phyloP scores from a whole-genome alignment of 2,888 invertebrate species.

The Leptinotarsa tumamoca region DNA sequence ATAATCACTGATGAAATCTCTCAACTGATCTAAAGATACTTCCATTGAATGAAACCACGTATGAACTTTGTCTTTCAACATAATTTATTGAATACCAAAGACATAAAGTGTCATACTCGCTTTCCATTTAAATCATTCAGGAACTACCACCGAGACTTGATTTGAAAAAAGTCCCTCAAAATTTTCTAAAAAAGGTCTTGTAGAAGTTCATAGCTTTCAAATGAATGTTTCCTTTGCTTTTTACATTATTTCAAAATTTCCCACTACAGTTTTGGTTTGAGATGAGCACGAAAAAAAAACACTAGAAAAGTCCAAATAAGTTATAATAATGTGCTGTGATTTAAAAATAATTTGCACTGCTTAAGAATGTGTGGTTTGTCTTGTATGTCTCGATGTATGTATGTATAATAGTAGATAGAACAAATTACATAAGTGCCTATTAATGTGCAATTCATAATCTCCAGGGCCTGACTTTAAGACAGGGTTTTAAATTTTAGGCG shows the following conservation, averaged over 20 bases:
- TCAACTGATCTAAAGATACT: no score
- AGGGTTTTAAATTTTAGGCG: constrained; percentile 60
- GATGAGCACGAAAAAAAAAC: constrained; percentile 7
- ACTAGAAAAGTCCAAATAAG: constrained; percentile 12
- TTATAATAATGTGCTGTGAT: constrained; percentile 34
- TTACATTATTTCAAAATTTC: constrained; percentile 28
- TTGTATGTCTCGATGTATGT: constrained; percentile 27
- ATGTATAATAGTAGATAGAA: constrained; percentile 48
- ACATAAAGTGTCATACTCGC: constrained; percentile 64
- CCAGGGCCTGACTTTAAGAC: constrained; percentile 65
- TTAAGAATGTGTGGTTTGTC: constrained; percentile 41
- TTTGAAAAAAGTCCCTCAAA: constrained; percentile 60
- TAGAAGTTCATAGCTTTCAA: constrained; percentile 57
- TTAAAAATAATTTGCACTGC: constrained; percentile 40
- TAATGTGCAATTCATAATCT: constrained; percentile 65
- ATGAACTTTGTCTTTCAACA: constrained; percentile 23
- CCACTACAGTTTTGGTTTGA: neutral
- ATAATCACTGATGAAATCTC: no score
- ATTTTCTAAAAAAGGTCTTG: constrained; percentile 66
- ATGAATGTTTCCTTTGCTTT: constrained; percentile 38
- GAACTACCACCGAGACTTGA: neutral
- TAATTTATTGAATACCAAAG: constrained; percentile 65
- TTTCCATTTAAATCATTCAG: constrained; percentile 22
- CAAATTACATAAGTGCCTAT: constrained; percentile 65
- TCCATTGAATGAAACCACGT: neutral